Conservation (phyloP, 2,888 invertebrate species). For the Ptychoptera contaminata region DNA sequence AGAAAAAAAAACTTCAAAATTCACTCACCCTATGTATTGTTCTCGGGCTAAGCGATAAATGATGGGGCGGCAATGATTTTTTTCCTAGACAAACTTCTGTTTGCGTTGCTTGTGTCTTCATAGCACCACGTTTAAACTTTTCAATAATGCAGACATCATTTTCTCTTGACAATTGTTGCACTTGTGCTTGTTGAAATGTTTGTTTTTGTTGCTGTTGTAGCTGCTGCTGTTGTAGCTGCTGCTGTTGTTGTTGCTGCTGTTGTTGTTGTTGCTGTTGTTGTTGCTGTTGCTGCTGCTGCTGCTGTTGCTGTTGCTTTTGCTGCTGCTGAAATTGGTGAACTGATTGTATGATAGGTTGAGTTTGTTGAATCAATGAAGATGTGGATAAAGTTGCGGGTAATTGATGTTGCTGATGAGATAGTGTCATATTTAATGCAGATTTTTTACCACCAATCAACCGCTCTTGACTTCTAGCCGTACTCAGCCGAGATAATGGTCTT, state of each 20-base stretch:
- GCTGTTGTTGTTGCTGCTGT: conserved; percentile 7
- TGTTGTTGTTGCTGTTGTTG: conserved; percentile 3
- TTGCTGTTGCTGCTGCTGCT: conserved; percentile 13
- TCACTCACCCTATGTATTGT: conserved; percentile 57
- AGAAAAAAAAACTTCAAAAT: not conserved
- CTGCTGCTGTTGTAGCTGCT: conserved; percentile 13
- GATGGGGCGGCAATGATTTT: conserved; percentile 52
- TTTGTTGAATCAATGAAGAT: not conserved
- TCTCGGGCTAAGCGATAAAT: conserved; percentile 60
- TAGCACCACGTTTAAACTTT: conserved; percentile 63
- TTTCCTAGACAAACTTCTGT: conserved; percentile 61
- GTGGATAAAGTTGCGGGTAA: conserved; percentile 11
- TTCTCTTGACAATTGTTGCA: conserved; percentile 18
- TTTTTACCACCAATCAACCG: conserved; percentile 60
- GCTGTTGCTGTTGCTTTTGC: conserved; percentile 17
- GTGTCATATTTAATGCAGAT: conserved; percentile 26
- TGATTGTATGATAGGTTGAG: conserved; percentile 2
- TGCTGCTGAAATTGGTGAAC: conserved; percentile 9
- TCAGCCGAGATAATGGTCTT: conserved; percentile 30
- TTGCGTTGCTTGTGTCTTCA: conserved; percentile 89
- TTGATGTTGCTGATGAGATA: conserved; percentile 22
- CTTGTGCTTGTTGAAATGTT: conserved; percentile 9
- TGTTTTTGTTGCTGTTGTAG: conserved; percentile 13
- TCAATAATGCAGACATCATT: conserved; percentile 39
- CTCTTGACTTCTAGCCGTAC: conserved; percentile 44